Base-by-base conservation (phyloP, 2,797 vertebrate species). In the Microhierax caerulescens region DNA sequence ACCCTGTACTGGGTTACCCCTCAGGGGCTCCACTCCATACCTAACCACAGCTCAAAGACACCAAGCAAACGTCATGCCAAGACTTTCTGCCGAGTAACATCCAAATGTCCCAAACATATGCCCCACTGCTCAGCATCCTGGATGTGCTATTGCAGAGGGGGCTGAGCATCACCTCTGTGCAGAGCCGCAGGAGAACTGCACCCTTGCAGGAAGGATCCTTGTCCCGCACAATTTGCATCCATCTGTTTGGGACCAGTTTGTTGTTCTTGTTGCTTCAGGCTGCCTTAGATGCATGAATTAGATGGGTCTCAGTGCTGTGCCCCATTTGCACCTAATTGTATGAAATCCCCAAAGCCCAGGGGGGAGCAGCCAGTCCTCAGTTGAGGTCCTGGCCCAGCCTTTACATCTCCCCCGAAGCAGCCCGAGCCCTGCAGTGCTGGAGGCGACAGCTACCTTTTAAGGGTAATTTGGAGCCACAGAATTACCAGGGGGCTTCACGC, bases 401-500 rank as follows among this genome's bases (percentile, higher is more conserved):
- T 90, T 78, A 34, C 8, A 1, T 10, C 30, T 21, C 11, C 18
- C 39, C 48, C 0, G 0, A 34, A 60, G 54, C 45, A 82, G 34
- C 23, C 25, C 53, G 1, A 41, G 41, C 34, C 43, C 56, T 1
- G 13, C 63, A 34, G 75, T 22, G 48, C 76, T 41, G 37, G 76
- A 90, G 73, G 65, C 83, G 73, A 60, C 28, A 67, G 37, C 13
- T 56, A 57, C 60, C 34, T 90, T 82, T 51, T 72, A n/a, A 85
- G 54, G 85, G 72, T 39, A 90, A 77, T 85, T 90, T 50, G 70
- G 79, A 94, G 85, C 11, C 69, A 30, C 61, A 41, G 61, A 94
- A 90, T 36, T 82, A 90, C 39, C 93, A 68, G 85, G 92, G 92
- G 90, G 69, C 85, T 96, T 95, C 91, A 75, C 68, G 18, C 94